These are phyloP conservation scores for Allygus modestus DNA, from an alignment of 2,888 invertebrate species.

Conservation along the genomic window DNA sequence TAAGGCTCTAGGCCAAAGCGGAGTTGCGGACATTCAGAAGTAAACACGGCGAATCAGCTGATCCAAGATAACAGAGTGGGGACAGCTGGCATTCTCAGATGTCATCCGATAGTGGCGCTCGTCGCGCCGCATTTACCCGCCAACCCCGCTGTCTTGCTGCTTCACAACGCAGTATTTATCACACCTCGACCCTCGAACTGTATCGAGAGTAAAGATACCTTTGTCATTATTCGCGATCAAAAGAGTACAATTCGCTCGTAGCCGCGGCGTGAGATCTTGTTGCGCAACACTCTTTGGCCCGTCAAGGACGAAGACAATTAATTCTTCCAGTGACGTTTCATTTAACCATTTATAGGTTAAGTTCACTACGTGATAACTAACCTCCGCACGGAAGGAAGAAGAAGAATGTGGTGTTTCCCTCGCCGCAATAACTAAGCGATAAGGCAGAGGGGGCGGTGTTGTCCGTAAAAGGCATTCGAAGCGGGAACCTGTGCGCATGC, in stretches of 20 bases:
- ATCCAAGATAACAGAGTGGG: constrained; percentile 34
- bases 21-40: neutral
- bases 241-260: neutral
- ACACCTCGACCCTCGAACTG: neutral
- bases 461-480: constrained; percentile 54
- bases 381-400: constrained; percentile 37
- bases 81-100: constrained; percentile 39
- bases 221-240: too few species aligned
- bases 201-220: too few species aligned
- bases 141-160: neutral
- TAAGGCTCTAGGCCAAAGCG: neutral
- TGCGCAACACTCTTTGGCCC: neutral
- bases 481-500: constrained; percentile 56
- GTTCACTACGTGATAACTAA: neutral
- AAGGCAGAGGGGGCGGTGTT: constrained; percentile 57
- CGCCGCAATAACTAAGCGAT: neutral
- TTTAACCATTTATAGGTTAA: neutral
- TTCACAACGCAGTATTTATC: neutral
- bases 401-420: constrained; percentile 34
- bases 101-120: constrained; percentile 17
- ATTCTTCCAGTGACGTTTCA: neutral
- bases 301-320: neutral
- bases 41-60: constrained; percentile 41
- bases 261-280: neutral
- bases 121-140: neutral